Base-by-base conservation (phyloP, 2,113 vertebrate genomes). In the Seriola aureovittata region DNA sequence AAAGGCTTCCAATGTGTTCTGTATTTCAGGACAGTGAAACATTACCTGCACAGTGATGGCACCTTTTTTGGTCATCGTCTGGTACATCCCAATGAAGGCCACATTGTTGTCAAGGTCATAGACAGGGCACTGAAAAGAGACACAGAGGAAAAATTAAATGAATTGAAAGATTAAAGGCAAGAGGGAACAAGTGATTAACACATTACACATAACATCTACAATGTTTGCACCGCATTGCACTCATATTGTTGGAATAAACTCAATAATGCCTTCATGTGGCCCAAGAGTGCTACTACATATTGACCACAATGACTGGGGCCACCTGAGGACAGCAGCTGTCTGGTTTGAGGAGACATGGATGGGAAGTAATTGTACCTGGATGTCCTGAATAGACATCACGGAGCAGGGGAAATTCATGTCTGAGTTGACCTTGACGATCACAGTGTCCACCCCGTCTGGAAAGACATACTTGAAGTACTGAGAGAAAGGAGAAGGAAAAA, bases 51-150 rank as follows among this genome's bases (percentile, higher is more conserved):
- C 98, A 0, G 98, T 99, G 92, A 99, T 99, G 71, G 98, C 98
- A 0, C 96, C 97, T 90, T 97, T 99, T 94, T 97, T 99, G 0
- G 98, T 99, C 96, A 99, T 99, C 1, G 98, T 99, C 94, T 99
- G 98, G 92, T 99, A 99, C 96, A 98, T 99, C 82, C 98, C 98
- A 0, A 97, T 97, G 91, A 99, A 99, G 79, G 97, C 98, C 78
- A 99, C 98, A 0, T 99, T 99, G 94, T 99, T 99, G 95, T 99
- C 98, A 76, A 99, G 90, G 85, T 99, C 98, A 0, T 97, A 99
- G 63, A 99, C 98, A 0, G 98, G 98, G 75, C 98, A 99, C 98
- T 99, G 76, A 44, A 32, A 75, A 23, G 48, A 38, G 14, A 80
- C 1, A 66, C 8, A 1, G 32, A 11, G 4, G 48, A 10, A 9